phyloP scores from a whole-genome alignment of 1,140 invertebrate genomes.

The Macrobrachium rosenbergii region DNA sequence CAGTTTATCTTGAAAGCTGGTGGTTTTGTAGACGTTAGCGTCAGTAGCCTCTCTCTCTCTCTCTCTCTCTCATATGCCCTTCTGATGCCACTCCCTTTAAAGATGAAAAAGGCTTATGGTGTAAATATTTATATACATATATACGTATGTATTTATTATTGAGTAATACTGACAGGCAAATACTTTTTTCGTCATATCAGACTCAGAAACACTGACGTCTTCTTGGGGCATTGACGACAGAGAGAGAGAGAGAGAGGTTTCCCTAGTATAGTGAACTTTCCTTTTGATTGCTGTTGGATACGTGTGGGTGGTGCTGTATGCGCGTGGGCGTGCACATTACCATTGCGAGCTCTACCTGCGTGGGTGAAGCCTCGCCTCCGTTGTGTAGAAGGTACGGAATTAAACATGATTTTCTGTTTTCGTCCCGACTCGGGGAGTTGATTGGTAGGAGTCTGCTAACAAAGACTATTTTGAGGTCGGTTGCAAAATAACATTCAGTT shows the following conservation, averaged over 20 bases:
- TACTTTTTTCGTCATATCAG: not conserved
- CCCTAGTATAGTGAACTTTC: not conserved
- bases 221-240: not conserved
- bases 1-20: not conserved
- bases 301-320: too few relatives aligned
- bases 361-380: too few relatives aligned
- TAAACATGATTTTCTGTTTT: too few relatives aligned
- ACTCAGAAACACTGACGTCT: not conserved
- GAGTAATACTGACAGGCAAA: not conserved
- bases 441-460: too few relatives aligned
- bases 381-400: too few relatives aligned
- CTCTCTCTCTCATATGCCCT: not conserved
- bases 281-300: not conserved
- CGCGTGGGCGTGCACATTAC: too few relatives aligned
- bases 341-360: too few relatives aligned
- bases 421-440: too few relatives aligned
- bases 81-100: not conserved
- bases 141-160: not conserved
- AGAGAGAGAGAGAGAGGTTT: constrained; percentile 11
- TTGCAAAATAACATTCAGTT: too few relatives aligned
- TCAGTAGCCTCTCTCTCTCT: not conserved
- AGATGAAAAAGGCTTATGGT: too few relatives aligned
- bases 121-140: too few relatives aligned
- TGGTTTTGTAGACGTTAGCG: not conserved
- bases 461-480: too few relatives aligned